Evolutionary conservation across 2,113 vertebrate species (phyloP).

Genomic region (Anas platyrhynchos): DNA sequence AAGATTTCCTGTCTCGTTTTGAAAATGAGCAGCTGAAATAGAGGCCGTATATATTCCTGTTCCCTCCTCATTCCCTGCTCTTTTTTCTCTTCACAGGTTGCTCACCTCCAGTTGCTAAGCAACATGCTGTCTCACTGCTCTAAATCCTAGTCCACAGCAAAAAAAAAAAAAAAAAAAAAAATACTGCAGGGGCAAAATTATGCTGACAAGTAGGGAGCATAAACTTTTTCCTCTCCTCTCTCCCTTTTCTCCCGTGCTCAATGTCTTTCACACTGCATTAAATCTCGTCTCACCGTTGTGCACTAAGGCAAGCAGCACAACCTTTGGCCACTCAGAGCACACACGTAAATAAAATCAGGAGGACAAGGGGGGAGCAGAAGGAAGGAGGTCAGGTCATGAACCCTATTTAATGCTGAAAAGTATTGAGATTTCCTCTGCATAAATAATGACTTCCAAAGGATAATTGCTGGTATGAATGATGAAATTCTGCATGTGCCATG

Average conservation of each 20-base stretch:
- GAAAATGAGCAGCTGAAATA: not conserved
- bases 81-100: slow-evolving; percentile 24
- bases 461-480: not conserved
- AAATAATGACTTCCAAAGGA: not conserved
- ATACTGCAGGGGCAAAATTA: slow-evolving; percentile 38
- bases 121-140: slow-evolving; percentile 32
- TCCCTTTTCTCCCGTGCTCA: not conserved
- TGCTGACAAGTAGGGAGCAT: slow-evolving; percentile 29
- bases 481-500: not conserved
- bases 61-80: not conserved
- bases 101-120: slow-evolving; percentile 72
- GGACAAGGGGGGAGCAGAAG: not conserved
- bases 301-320: not conserved
- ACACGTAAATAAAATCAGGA: not conserved
- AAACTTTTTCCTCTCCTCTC: not conserved
- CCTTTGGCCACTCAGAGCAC: not conserved
- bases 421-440: not conserved
- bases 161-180: not conserved
- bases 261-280: slow-evolving; percentile 31
- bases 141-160: not conserved
- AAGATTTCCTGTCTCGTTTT: not conserved
- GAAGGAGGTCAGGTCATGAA: not conserved
- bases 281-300: not conserved
- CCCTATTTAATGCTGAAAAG: not conserved
- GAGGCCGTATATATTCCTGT: not conserved